Evolutionary conservation across 2,888 invertebrate species (phyloP), one percentile per base, ranked within the genome.

Genomic region (Lepidochrysops patricia): DNA sequence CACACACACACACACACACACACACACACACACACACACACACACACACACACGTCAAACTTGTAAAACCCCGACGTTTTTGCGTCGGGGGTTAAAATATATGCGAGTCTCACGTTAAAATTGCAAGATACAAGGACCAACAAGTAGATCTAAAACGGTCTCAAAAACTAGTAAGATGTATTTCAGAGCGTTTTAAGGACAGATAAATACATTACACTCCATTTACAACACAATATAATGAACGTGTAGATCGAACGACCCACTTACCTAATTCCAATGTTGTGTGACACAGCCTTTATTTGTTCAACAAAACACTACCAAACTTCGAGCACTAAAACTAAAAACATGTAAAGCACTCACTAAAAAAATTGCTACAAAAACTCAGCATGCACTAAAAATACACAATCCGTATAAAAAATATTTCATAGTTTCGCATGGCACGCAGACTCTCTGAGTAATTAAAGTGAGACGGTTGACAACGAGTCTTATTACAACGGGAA

Each of bases 371-470:
- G 25, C 23, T 25, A 4, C 26, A 13, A 35, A 37, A 57, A 9
- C 29, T 29, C 23, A 35, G 57, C 29, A 57, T 26, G 58, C 48
- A 15, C 54, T 43, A 56, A 35, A 59, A 58, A 58, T 57, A 43
- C 34, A 64, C 48, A 67, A 69, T 67, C 66, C 52, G 27, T 52
- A 75, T 71, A 72, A 70, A 70, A 73, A 77, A 80, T 74, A 82
- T 82, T 80, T 82, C 80, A 80, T 74, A 80, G 80, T 83, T 84
- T 83, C 79, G 75, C 82, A 81, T 79, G 76, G 72, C 80, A 80
- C 79, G 77, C 75, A 70, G 73, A 72, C 73, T 75, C 73, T 72
- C 79, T 81, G 81, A 6, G 84, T 82, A 79, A 76, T 74, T 50
- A 26, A 26, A 80, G 77, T 74, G 70, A 75, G 72, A 79, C 80